Evolutionary conservation across 2,113 vertebrate genomes (phyloP).

Genomic region (Tragelaphus buxtoni): DNA sequence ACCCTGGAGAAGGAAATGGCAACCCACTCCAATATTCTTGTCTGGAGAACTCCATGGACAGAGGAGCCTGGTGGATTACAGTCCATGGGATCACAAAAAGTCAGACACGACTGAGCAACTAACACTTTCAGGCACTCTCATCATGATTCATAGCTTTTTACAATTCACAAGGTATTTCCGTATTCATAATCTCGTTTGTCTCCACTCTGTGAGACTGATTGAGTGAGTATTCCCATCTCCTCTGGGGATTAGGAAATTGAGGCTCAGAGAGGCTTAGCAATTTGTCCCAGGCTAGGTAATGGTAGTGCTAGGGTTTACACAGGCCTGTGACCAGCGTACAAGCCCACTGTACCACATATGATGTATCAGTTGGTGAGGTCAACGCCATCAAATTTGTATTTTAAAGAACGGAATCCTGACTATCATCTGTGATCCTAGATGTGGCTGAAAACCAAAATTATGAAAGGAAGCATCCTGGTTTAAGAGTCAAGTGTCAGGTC

Average conservation of each 20-base stretch:
- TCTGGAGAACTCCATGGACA: background rate
- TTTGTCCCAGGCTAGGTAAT: background rate
- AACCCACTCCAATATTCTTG: background rate
- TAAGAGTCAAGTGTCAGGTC: background rate
- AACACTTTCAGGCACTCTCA: background rate
- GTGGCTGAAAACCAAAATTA: background rate
- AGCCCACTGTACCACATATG: background rate
- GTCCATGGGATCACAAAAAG: background rate
- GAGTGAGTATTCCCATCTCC: background rate
- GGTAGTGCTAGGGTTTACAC: background rate
- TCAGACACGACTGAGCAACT: background rate
- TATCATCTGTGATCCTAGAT: background rate
- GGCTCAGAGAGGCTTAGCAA: background rate
- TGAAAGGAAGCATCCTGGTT: background rate
- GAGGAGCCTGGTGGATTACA: background rate
- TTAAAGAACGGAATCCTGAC: background rate
- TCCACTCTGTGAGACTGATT: background rate
- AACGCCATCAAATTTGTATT: background rate
- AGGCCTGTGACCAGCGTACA: background rate
- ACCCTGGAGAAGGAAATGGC: background rate
- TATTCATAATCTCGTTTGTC: background rate
- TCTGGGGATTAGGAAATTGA: background rate
- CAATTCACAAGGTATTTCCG: background rate
- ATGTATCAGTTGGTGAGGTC: background rate
- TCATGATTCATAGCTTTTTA: background rate